Evolutionary conservation across 1,140 invertebrate species (phyloP).

Genomic region (Lordiphosa clarofinis): DNA sequence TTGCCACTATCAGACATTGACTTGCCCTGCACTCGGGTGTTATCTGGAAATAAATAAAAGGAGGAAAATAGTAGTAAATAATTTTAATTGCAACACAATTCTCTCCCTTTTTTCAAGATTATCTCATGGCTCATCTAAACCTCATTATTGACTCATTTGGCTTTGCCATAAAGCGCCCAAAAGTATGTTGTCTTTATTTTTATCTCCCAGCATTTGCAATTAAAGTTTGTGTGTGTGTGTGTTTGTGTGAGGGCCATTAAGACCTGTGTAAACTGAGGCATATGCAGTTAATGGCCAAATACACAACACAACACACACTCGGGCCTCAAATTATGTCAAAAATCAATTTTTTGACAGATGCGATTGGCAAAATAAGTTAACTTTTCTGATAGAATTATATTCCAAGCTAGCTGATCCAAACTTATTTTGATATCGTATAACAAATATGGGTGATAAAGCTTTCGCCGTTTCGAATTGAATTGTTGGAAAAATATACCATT

Average conservation of each 20-base stretch:
- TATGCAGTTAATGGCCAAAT: constrained; percentile 67
- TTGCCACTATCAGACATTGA: constrained; percentile 60
- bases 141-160: constrained; percentile 72
- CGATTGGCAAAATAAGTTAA: no score
- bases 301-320: no score
- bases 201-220: constrained; percentile 61
- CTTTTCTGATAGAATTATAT: no score
- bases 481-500: no score
- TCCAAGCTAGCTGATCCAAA: no score
- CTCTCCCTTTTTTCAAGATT: no score
- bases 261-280: constrained; percentile 55
- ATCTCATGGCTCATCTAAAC: constrained; percentile 60
- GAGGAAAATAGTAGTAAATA: constrained; percentile 29
- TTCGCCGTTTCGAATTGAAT: no score
- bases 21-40: constrained; percentile 35
- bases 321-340: no score
- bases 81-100: no score
- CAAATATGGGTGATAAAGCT: no score
- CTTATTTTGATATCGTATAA: no score
- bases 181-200: constrained; percentile 70
- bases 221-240: constrained; percentile 34
- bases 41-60: constrained; percentile 50
- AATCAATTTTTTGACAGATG: no score
- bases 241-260: constrained; percentile 33
- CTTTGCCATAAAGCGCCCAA: constrained; percentile 47